phyloP scores from a whole-genome alignment of 2,888 invertebrate genomes.

The Linyphia triangularis region DNA sequence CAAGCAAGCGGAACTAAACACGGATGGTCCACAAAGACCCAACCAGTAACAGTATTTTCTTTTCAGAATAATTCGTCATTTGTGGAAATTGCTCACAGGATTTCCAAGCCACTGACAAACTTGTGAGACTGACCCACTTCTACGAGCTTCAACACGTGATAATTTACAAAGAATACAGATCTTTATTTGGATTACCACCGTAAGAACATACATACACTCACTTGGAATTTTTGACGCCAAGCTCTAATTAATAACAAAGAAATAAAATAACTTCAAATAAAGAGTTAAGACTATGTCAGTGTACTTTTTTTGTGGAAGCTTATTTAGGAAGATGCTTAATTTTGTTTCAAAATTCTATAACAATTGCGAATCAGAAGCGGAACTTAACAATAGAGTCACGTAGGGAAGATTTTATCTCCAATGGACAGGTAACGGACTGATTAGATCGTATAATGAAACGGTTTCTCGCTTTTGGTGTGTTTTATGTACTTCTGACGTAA shows the following conservation, averaged over 20 bases:
- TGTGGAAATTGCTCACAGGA: slow-evolving; percentile 51
- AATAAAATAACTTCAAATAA: slow-evolving; percentile 16
- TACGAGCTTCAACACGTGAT: not conserved
- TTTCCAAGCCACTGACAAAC: slow-evolving; percentile 52
- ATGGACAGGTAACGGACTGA: slow-evolving; percentile 13
- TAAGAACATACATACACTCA: not conserved
- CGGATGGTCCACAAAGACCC: slow-evolving; percentile 19
- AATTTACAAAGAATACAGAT: not conserved
- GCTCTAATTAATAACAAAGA: slow-evolving; percentile 68
- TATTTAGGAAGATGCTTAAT: slow-evolving; percentile 6
- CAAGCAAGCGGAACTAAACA: slow-evolving; percentile 73
- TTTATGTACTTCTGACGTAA: not conserved
- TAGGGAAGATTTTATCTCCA: slow-evolving; percentile 35
- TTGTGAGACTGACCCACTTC: slow-evolving; percentile 45
- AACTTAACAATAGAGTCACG: slow-evolving; percentile 29
- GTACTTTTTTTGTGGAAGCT: not conserved
- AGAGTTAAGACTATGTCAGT: slow-evolving; percentile 9
- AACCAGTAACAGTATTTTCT: slow-evolving; percentile 47
- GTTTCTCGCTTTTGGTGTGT: not conserved
- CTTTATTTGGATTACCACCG: not conserved
- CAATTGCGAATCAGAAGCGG: not conserved
- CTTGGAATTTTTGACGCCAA: slow-evolving; percentile 33
- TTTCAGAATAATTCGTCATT: slow-evolving; percentile 43
- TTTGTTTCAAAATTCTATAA: not conserved
- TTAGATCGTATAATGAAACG: slow-evolving; percentile 28